Evolutionary conservation across 2,888 invertebrate species (phyloP), one percentile per base, ranked within the genome.

Genomic region (Pasiphila rectangulata): DNA sequence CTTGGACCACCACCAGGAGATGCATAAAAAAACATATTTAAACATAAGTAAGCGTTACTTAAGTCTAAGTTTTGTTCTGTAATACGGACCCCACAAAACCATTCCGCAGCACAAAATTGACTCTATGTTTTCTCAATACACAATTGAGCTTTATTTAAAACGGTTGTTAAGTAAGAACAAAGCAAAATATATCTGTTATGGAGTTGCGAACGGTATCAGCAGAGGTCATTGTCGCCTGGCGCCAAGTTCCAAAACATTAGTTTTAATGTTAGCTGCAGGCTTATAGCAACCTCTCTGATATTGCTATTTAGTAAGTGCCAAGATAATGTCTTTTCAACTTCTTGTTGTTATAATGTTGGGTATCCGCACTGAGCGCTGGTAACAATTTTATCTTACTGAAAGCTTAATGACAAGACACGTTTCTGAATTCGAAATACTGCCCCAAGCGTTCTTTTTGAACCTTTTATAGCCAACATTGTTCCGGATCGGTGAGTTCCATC

Each of bases 261-360:
- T 45, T 45, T 41, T 45, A 50, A 50, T 50, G 50, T 32, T 42
- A 17, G 36, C 30, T 45, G 36, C 41, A 23, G 20, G 45, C 44
- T 49, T 25, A 40, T 15, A 44, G 49, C 45, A 38, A 44, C 30
- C 30, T 37, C 30, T 41, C 32, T 17, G 41, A 45, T 50, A 46
- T 41, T 50, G 41, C 37, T 45, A 49, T 44, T 49, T 30, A 45
- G 40, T 44, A 44, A 50, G 39, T 50, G 41, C 25, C 24, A 27
- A 27, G 32, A 45, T 46, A 50, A 45, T 45, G 45, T 34, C 41
- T 46, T 50, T 46, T 24, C 50, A 38, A 45, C 50, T 45, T 42
- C 36, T 21, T 35, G 43, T 30, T 39, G 30, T 44, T 49, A 39
- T 36, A 27, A 30, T 39, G 35, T 29, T 35, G 41, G 41, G 32